These are phyloP conservation scores for Apodemus sylvaticus DNA, from an alignment of 2,113 vertebrate species.

Conservation along the genomic window DNA sequence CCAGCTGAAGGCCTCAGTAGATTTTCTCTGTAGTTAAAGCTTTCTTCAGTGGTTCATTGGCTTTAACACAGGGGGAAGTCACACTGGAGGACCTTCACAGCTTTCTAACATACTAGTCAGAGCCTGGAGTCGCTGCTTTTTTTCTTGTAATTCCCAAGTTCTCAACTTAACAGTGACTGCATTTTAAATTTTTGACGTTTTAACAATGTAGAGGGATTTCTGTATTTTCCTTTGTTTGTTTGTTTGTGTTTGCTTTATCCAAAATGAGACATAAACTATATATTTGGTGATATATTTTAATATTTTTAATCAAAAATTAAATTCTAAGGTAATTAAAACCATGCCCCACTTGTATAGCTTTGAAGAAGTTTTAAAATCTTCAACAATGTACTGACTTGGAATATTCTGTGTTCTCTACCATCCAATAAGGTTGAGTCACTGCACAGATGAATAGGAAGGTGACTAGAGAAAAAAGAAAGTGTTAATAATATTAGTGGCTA, in stretches of 20 bases:
- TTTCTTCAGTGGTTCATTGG: slow-evolving; percentile 70
- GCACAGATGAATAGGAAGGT: slow-evolving; percentile 40
- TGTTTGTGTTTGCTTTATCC: background rate
- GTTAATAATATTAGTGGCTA: slow-evolving; percentile 44
- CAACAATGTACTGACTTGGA: background rate
- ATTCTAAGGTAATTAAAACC: background rate
- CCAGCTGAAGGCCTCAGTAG: slow-evolving; percentile 65
- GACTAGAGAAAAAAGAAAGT: slow-evolving; percentile 32
- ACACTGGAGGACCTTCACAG: slow-evolving; percentile 31
- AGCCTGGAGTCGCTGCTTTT: background rate
- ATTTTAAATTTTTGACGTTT: background rate
- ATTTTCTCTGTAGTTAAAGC: slow-evolving; percentile 81
- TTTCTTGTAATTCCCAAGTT: slow-evolving; percentile 23
- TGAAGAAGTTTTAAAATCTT: background rate
- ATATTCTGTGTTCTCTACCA: background rate
- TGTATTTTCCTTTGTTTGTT: background rate
- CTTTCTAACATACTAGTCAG: slow-evolving; percentile 39
- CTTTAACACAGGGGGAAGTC: slow-evolving; percentile 54
- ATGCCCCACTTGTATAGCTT: background rate
- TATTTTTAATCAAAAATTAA: background rate
- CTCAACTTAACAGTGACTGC: background rate
- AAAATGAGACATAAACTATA: background rate
- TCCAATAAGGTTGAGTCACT: slow-evolving; percentile 17
- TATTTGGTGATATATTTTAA: background rate
- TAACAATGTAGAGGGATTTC: background rate